Conservation (phyloP, 2,797 vertebrate species). For the Spondyliosoma cantharus region DNA sequence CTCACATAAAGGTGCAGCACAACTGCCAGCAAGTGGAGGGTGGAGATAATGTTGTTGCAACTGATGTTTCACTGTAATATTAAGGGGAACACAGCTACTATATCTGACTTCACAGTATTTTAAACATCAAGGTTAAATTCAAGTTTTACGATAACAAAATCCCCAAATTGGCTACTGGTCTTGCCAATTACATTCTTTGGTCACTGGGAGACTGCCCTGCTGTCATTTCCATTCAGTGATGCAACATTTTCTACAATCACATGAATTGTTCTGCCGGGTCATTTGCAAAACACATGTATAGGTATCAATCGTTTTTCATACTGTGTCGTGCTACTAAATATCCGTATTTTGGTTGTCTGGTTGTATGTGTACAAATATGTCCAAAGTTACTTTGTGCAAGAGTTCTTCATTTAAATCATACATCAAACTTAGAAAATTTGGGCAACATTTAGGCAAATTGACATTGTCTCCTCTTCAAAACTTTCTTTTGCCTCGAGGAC, state of each 20-base stretch:
- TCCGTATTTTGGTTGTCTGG: neutral
- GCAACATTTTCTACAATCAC: neutral
- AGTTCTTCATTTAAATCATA: no score
- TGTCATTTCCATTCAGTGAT: neutral
- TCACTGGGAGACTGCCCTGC: neutral
- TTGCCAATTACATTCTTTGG: neutral
- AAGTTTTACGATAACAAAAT: neutral
- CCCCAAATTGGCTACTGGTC: neutral
- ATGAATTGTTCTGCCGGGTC: neutral
- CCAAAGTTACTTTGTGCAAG: neutral
- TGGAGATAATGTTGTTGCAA: neutral
- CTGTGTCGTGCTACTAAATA: neutral
- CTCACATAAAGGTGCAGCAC: neutral
- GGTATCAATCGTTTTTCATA: neutral
- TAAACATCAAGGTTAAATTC: neutral
- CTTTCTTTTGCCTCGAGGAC: neutral
- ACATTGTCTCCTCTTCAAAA: neutral
- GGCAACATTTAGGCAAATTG: neutral
- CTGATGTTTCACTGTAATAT: slow-evolving; percentile 5
- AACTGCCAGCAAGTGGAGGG: neutral
- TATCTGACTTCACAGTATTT: neutral
- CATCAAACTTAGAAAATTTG: neutral
- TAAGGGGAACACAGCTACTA: neutral
- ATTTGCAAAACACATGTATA: neutral
- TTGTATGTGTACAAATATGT: neutral